Conservation (phyloP, 2,888 invertebrate genomes). For the Chloroclystis v-ata region DNA sequence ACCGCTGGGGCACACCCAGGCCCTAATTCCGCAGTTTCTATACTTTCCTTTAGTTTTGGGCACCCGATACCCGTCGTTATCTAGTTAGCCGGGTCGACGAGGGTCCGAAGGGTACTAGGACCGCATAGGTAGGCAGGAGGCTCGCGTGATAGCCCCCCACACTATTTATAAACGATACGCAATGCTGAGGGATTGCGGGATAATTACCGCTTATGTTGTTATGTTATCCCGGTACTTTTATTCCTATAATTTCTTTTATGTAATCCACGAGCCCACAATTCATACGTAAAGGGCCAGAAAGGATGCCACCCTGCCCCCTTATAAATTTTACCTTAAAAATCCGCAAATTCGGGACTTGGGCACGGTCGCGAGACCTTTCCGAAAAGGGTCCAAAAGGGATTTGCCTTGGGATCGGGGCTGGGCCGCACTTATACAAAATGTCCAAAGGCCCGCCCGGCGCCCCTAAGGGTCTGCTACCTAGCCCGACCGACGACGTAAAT, state of each 20-base stretch:
- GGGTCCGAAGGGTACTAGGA: constrained; percentile 56
- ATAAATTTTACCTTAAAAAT: constrained; percentile 79
- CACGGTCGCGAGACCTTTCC: constrained; percentile 70
- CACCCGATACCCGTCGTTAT: constrained; percentile 72
- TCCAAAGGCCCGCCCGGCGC: constrained; percentile 63
- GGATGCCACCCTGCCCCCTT: constrained; percentile 48
- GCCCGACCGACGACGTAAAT: constrained; percentile 60
- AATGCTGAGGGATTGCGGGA: constrained; percentile 62
- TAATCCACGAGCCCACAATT: constrained; percentile 31
- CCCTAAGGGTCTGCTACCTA: constrained; percentile 64
- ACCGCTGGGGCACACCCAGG: constrained; percentile 18
- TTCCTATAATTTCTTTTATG: no score
- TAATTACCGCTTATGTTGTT: constrained; percentile 63
- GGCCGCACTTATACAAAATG: constrained; percentile 78
- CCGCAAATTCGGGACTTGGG: constrained; percentile 73
- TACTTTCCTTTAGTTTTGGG: constrained; percentile 75
- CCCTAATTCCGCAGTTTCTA: constrained; percentile 62
- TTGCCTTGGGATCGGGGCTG: constrained; percentile 70
- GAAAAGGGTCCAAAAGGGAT: constrained; percentile 76
- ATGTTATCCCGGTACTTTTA: constrained; percentile 49
- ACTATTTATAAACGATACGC: constrained; percentile 59
- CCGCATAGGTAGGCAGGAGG: constrained; percentile 38
- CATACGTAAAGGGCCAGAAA: constrained; percentile 27
- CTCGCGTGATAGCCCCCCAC: constrained; percentile 56
- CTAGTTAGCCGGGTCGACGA: constrained; percentile 75